Evolutionary conservation across 2,113 vertebrate genomes (phyloP), one percentile per base, ranked within the genome.

Genomic region (Opisthocomus hoazin): DNA sequence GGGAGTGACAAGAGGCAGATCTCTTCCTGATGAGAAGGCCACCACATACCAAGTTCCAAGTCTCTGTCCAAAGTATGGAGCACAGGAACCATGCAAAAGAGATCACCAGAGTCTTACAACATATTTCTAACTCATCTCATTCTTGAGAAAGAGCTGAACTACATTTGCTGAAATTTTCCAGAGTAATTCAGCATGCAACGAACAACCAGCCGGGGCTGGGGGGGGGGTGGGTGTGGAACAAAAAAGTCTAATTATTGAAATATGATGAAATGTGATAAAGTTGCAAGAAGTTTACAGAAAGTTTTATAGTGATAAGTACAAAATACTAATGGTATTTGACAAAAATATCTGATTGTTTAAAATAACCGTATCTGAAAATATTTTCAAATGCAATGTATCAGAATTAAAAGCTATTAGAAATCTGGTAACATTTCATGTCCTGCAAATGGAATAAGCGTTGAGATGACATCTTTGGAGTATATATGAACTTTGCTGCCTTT

Each of bases 131-230:
- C 41, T 87, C 64, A 10, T 90, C 68, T 77, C 41, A 10, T 80
- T 60, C 66, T 74, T 96, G 79, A 93, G 57, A 96, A 93, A 82
- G 36, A 37, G 43, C 46, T 96, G 60, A 93, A 70, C 27, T 70
- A 32, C 6, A 3, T 57, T 65, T 86, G 60, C 64, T 84, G 79
- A 92, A 84, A 22, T 90, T 83, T 86, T 84, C 85, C 73, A 43
- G 76, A 77, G 89, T 90, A 89, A 87, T 86, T 90, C 90, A 94
- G n/a, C 68, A 56, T 60, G 39, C 56, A 92, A 63, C 54, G 70
- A 66, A 9, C 61, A 75, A 45, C 19, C 70, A 87, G 61, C 8
- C 29, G 32, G 24, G 57, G n/a, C n/a, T n/a, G n/a, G n/a, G n/a
- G n/a, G n/a, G n/a, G n/a, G n/a, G n/a, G n/a, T n/a, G n/a, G n/a